Percentiles rank a stretch among this genome's conserved stretches.
Evolutionary conservation across 1,140 invertebrate species (phyloP).

Genomic region (Bombus breviceps): DNA sequence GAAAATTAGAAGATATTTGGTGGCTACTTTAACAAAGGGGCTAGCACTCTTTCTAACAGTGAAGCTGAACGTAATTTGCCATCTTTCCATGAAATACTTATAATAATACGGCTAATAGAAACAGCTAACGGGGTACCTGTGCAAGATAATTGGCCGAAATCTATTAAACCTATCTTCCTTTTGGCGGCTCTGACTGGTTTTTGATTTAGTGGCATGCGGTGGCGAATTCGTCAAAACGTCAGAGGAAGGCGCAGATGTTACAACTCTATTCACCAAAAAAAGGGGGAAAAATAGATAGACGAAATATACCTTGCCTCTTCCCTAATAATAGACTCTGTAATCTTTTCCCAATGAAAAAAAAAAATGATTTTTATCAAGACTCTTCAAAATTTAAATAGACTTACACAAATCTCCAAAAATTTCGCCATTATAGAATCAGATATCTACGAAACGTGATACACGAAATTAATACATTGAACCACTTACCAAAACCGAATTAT

Average conservation of each 20-base stretch:
- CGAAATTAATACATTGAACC: not conserved
- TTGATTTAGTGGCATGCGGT: constrained; percentile 68
- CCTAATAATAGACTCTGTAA: not conserved
- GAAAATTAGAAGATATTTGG: constrained; percentile 17
- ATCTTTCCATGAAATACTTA: constrained; percentile 41
- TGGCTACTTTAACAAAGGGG: constrained; percentile 46
- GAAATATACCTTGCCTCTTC: not conserved
- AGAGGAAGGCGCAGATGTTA: no score
- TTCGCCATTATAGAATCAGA: not conserved
- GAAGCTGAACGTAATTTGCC: no score
- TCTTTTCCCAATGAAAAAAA: no score
- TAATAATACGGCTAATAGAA: constrained; percentile 72
- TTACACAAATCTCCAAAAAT: not conserved
- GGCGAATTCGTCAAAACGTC: constrained; percentile 61
- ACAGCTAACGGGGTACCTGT: constrained; percentile 69
- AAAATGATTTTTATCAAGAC: no score
- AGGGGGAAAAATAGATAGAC: not conserved
- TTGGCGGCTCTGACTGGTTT: constrained; percentile 31
- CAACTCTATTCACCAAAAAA: not conserved
- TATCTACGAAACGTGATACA: not conserved
- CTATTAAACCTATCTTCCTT: constrained; percentile 70
- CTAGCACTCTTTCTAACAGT: no score
- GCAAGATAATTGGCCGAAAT: constrained; percentile 76
- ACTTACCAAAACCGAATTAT: not conserved
- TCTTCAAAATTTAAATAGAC: no score